Base-by-base conservation (phyloP, 2,797 vertebrate genomes). In the Danio aesculapii region DNA sequence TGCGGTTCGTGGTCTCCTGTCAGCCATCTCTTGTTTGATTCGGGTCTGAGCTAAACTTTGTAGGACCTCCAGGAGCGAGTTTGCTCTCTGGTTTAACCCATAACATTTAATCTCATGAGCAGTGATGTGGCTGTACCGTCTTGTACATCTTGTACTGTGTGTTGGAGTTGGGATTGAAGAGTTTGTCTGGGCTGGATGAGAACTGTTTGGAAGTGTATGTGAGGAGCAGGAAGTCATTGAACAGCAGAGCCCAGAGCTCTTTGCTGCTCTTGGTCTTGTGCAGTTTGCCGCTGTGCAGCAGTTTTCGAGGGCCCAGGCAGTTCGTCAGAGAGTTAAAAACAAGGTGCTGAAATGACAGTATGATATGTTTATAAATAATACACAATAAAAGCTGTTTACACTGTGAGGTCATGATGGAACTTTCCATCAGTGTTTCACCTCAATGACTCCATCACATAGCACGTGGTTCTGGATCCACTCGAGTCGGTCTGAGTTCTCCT, bases 301-400 rank as follows among this genome's bases (percentile, higher is more conserved):
- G 93, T 62, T 98, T 99, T 81, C 98, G 94, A 30, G 98, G 98
- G 0, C 98, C 98, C 95, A 99, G 90, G 90, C 97, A 99, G 94
- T 98, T 99, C 39, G 98, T 99, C 55, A 99, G 93, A 50, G 98
- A 99, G 91, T 99, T 96, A 90, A 99, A 99, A 67, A 95, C 90
- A 0, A 98, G 89, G 92, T 97, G 91, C 98, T 98, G 87, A 84
- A 76, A 63, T 57, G 10, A 41, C 4, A 53, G 63, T 63, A 63
- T 63, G 21, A 84, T 12, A 47, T 57, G 50, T 68, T 41, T 52
- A 58, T 21, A 46, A 41, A 69, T 55, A 67, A 44, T 44, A 39
- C n/a, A 47, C 50, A 39, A 17, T 59, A 66, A 52, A 68, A 30
- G 9, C 62, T 59, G n/a, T 16, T 68, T 55, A 67, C 55, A 59